phyloP scores from a whole-genome alignment of 2,888 invertebrate genomes.

The Furcula furcula region DNA sequence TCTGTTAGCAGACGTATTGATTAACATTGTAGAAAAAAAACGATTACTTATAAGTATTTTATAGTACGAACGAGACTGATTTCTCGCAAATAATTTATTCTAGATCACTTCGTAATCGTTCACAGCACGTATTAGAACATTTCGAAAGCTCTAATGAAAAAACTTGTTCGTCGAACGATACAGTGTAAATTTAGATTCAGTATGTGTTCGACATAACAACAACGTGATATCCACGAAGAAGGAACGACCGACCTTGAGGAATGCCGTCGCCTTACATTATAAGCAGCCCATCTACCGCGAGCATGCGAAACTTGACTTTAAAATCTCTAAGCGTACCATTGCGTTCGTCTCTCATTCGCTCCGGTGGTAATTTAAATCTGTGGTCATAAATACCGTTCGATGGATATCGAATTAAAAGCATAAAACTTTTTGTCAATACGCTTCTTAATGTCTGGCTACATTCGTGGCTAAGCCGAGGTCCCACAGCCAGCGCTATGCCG shows the following conservation, averaged over 20 bases:
- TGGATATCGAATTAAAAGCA: constrained; percentile 8
- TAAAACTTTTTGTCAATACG: neutral
- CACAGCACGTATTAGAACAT: constrained; percentile 1
- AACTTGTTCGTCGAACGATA: constrained; percentile 12
- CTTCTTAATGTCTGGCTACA: constrained; percentile 20
- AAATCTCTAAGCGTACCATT: constrained; percentile 8
- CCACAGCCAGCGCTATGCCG: constrained; percentile 33
- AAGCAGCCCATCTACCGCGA: constrained; percentile 14
- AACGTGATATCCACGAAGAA: constrained; percentile 38
- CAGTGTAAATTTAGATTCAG: constrained; percentile 33
- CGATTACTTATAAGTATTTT: too few species aligned
- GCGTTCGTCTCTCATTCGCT: neutral
- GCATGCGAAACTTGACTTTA: constrained; percentile 17
- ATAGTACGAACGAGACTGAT: too few species aligned
- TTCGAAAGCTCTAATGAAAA: constrained; percentile 14
- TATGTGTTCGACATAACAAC: constrained; percentile 29
- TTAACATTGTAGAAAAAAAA: too few species aligned
- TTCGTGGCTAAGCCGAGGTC: constrained; percentile 30
- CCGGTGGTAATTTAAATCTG: neutral
- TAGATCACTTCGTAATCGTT: too few species aligned
- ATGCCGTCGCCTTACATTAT: constrained; percentile 50
- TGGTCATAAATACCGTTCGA: neutral
- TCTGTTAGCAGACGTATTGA: too few species aligned
- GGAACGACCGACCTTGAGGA: constrained; percentile 71
- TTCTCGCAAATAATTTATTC: too few species aligned